These are phyloP conservation scores for Distichodus sexfasciatus DNA, from an alignment of 2,797 vertebrate species.

Conservation along the genomic window DNA sequence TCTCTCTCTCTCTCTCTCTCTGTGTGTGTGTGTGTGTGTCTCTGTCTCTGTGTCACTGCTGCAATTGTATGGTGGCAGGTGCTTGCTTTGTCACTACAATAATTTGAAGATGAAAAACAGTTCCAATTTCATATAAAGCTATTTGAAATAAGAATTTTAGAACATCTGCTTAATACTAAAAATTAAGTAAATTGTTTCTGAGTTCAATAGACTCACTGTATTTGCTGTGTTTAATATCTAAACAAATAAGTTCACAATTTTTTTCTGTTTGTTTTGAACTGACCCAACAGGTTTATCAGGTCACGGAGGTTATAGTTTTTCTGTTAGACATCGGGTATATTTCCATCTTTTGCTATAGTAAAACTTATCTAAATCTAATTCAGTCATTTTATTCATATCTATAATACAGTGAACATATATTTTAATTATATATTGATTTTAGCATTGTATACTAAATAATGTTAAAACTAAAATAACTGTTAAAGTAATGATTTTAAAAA, in stretches of 20 bases:
- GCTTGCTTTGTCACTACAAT: background rate
- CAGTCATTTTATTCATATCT: background rate
- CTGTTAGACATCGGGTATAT: slow-evolving; percentile 8
- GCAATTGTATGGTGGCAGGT: background rate
- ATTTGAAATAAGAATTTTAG: background rate
- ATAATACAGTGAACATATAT: background rate
- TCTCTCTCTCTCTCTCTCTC: background rate
- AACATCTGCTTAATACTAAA: no score
- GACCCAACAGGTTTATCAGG: slow-evolving; percentile 54
- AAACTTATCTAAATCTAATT: background rate
- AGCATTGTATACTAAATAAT: background rate
- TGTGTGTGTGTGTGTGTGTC: no score
- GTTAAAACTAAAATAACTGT: background rate
- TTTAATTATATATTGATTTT: background rate
- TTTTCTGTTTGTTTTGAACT: slow-evolving; percentile 43
- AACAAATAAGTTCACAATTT: slow-evolving; percentile 31
- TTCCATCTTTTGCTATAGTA: background rate
- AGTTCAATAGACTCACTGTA: no score
- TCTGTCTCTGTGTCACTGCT: no score
- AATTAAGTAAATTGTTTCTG: no score
- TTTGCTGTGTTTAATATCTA: slow-evolving; percentile 26
- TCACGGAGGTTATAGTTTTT: slow-evolving; percentile 42
- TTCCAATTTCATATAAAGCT: background rate
- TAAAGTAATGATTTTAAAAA: background rate
- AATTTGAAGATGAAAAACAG: background rate